Conservation (phyloP, 2,113 vertebrate genomes). For the Sylvia atricapilla region DNA sequence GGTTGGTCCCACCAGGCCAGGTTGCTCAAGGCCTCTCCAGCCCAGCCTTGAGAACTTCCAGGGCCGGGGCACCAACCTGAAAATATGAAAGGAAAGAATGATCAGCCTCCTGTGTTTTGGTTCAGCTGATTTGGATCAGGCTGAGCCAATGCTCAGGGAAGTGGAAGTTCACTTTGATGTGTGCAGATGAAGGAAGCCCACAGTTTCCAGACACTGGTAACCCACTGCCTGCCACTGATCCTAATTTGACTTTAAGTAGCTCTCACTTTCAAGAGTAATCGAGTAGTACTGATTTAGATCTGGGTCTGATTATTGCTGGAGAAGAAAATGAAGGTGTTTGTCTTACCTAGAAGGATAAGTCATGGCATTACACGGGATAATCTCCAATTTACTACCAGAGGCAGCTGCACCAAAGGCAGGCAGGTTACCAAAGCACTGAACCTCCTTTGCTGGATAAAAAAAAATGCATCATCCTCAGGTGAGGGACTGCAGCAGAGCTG, state of each 20-base stretch:
- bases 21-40: neutral
- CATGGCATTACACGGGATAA: neutral
- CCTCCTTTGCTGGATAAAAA: neutral
- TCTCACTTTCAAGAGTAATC: neutral
- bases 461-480: neutral
- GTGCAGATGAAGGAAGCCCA: neutral
- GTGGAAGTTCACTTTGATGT: neutral
- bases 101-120: neutral
- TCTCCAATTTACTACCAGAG: neutral
- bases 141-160: neutral
- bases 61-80: neutral
- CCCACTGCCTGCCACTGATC: neutral
- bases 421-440: neutral
- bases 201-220: neutral
- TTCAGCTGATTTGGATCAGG: neutral
- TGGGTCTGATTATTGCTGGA: neutral
- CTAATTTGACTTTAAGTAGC: neutral
- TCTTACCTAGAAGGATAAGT: neutral
- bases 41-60: neutral
- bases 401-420: neutral
- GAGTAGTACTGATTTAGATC: neutral
- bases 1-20: neutral
- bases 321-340: neutral
- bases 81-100: neutral
- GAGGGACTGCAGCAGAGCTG: neutral